Percentiles rank a stretch among this genome's conserved stretches.
Conservation (phyloP, 2,888 invertebrate genomes). For the Dynastes maya region DNA sequence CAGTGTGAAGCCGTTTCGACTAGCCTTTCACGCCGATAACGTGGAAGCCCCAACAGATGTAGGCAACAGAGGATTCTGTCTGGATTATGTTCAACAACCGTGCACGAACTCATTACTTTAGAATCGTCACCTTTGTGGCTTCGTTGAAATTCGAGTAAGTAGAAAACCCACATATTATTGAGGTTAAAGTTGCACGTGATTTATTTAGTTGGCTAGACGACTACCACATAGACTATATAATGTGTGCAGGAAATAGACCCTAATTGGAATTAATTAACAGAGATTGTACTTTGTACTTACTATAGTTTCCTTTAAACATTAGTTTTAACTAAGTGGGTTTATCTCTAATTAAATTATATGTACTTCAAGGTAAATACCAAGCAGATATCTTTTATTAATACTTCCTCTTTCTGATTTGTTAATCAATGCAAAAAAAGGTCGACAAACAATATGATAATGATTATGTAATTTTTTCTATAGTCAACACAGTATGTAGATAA, state of each 20-base stretch:
- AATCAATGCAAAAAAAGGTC: too few species aligned
- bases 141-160: slow-evolving; percentile 15
- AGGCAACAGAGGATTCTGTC: slow-evolving; percentile 86
- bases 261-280: neutral
- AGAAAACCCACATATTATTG: neutral
- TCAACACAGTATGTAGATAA: too few species aligned
- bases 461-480: too few species aligned
- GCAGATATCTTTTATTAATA: too few species aligned
- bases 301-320: too few species aligned
- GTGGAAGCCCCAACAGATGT: slow-evolving; percentile 83
- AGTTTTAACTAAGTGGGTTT: too few species aligned
- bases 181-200: neutral
- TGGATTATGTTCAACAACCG: slow-evolving; percentile 89
- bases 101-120: slow-evolving; percentile 76
- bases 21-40: slow-evolving; percentile 85
- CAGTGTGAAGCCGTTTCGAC: slow-evolving; percentile 85
- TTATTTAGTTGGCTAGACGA: neutral
- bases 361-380: too few species aligned
- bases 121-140: slow-evolving; percentile 39
- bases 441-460: too few species aligned
- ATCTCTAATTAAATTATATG: too few species aligned
- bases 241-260: neutral
- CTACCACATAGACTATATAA: neutral
- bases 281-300: neutral
- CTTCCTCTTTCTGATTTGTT: too few species aligned